Evolutionary conservation across 2,888 invertebrate species (phyloP), one percentile per base, ranked within the genome.

Genomic region (Toxonevra muliebris): DNA sequence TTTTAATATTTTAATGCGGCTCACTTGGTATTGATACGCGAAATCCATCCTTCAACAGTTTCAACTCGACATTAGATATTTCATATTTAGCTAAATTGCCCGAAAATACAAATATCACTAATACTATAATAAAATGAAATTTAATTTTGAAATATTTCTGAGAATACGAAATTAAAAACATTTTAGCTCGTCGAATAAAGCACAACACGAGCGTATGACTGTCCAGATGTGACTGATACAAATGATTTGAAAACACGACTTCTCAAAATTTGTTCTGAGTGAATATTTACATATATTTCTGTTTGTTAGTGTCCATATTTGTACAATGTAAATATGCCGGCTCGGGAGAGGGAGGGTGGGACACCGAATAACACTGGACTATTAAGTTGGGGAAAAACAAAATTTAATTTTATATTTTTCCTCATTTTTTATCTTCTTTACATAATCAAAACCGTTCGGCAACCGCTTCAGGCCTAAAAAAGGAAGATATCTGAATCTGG

Each of bases 21-120:
- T 75, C 71, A 82, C 82, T 79, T 72, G 82, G 80, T 65, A 82
- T 79, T 0, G 80, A 81, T 5, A 81, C 74, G 7, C 77, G 76
- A 74, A 82, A 82, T 5, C 81, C 79, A 41, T 76, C 71, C n/a
- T 61, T 42, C 15, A 78, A 61, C 30, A 76, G 43, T 67, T 79
- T 76, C 43, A 82, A 73, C 64, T 68, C 69, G 1, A 76, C 75
- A n/a, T 64, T 42, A 19, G 81, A 80, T 52, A 81, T 75, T 61
- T 75, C 73, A 61, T 80, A 80, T 45, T 17, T n/a, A 15, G 20
- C 15, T 20, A 11, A 55, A 10, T 30, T 1, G 20, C 10, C 30
- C 15, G 4, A 57, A 19, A 45, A 45, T 30, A 19, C n/a, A 15
- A 30, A 20, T 15, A 54, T n/a, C 1, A 55, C 12, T 30, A 59